Percentiles rank a stretch among this genome's conserved stretches.
phyloP scores from a whole-genome alignment of 2,888 invertebrate genomes.

The Ametastegia equiseti region DNA sequence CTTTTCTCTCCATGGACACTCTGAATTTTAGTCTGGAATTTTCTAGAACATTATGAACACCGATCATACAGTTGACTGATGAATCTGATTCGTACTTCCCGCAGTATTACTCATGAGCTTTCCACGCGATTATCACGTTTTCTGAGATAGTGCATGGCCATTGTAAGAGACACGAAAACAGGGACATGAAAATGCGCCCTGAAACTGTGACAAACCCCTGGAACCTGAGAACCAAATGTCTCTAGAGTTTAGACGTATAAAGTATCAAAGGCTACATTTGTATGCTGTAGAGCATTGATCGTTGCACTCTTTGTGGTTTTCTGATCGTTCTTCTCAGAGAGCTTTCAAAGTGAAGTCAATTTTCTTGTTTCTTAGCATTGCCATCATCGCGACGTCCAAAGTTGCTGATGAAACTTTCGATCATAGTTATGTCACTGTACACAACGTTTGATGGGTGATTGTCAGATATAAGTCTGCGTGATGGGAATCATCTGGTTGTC shows the following conservation, averaged over 20 bases:
- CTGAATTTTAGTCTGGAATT: background rate
- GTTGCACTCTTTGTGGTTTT: background rate
- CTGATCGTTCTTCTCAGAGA: background rate
- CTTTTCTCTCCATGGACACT: background rate
- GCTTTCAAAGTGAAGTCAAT: background rate
- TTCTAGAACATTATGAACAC: background rate
- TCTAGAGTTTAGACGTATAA: no score
- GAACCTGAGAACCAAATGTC: no score
- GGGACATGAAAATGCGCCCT: no score
- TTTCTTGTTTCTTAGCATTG: background rate
- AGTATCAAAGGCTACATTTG: no score
- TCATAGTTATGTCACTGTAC: background rate
- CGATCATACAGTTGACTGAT: background rate
- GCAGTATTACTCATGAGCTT: background rate
- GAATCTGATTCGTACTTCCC: background rate
- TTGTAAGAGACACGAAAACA: no score
- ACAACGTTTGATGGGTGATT: background rate
- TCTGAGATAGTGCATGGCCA: no score
- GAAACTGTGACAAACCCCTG: no score
- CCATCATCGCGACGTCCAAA: no score
- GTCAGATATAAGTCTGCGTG: background rate
- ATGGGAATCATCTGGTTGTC: background rate
- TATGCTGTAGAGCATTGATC: no score
- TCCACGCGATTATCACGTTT: no score
- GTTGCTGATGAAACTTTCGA: no score